These are phyloP conservation scores for Tyto alba DNA, from an alignment of 2,113 vertebrate genomes.

Conservation along the genomic window DNA sequence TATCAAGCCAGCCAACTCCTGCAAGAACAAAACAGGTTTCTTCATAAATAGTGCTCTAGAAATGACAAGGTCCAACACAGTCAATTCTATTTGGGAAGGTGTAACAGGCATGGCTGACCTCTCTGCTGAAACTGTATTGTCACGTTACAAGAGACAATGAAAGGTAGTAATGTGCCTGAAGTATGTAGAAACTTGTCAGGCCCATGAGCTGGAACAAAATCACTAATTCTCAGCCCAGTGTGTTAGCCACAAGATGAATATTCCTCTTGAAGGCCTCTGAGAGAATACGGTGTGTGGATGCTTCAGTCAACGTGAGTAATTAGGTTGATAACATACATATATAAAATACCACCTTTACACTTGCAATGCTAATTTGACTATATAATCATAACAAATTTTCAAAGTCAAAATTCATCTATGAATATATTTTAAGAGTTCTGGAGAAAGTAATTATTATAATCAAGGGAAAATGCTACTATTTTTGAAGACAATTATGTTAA, in stretches of 20 bases:
- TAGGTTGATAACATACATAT: background rate
- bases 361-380: background rate
- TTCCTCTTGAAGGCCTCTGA: background rate
- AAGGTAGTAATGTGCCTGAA: background rate
- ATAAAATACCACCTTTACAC: background rate
- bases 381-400: background rate
- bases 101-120: background rate
- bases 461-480: background rate
- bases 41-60: background rate
- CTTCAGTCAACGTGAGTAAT: background rate
- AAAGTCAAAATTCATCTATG: background rate
- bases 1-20: fast-evolving
- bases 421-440: background rate
- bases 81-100: fast-evolving
- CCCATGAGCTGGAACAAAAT: background rate
- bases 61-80: background rate
- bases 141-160: too few species aligned
- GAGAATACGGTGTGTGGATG: background rate
- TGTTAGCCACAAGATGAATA: fast-evolving
- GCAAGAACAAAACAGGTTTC: background rate
- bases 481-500: background rate
- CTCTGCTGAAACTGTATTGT: background rate
- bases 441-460: background rate
- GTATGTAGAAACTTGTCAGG: background rate
- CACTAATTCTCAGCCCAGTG: background rate